These are phyloP conservation scores for Nephrotoma guestfalica DNA, from an alignment of 2,888 invertebrate species.

Conservation along the genomic window DNA sequence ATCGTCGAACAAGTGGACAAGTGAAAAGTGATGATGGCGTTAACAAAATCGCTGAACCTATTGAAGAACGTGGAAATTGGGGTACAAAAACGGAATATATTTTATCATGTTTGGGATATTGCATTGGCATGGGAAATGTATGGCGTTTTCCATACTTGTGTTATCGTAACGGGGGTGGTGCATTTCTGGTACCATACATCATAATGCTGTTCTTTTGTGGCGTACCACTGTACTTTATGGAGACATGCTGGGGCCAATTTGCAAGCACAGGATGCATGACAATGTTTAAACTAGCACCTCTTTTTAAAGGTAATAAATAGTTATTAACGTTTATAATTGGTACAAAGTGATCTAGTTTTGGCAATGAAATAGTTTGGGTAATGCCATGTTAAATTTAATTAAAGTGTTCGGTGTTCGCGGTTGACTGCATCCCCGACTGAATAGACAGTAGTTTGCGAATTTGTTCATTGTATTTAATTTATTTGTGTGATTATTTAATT, in stretches of 20 bases:
- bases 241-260: slow-evolving; percentile 75
- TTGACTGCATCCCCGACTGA: neutral
- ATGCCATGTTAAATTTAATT: neutral
- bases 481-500: neutral
- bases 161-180: slow-evolving; percentile 72
- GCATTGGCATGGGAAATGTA: slow-evolving; percentile 73
- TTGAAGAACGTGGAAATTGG: slow-evolving; percentile 45
- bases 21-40: neutral
- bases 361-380: neutral
- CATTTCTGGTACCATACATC: slow-evolving; percentile 76
- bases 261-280: slow-evolving; percentile 68
- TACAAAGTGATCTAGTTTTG: neutral
- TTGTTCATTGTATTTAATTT: neutral
- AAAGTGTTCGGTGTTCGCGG: neutral
- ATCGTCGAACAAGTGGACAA: neutral
- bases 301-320: slow-evolving; percentile 59
- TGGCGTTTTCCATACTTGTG: slow-evolving; percentile 80
- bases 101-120: slow-evolving; percentile 67
- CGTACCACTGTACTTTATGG: slow-evolving; percentile 77
- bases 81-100: slow-evolving; percentile 61
- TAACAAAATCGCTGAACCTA: neutral
- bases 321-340: neutral
- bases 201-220: slow-evolving; percentile 69
- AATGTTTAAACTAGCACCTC: slow-evolving; percentile 63
- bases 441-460: neutral